These are phyloP conservation scores for Illadopsis cleaveri DNA, from an alignment of 2,113 vertebrate species.

Conservation along the genomic window DNA sequence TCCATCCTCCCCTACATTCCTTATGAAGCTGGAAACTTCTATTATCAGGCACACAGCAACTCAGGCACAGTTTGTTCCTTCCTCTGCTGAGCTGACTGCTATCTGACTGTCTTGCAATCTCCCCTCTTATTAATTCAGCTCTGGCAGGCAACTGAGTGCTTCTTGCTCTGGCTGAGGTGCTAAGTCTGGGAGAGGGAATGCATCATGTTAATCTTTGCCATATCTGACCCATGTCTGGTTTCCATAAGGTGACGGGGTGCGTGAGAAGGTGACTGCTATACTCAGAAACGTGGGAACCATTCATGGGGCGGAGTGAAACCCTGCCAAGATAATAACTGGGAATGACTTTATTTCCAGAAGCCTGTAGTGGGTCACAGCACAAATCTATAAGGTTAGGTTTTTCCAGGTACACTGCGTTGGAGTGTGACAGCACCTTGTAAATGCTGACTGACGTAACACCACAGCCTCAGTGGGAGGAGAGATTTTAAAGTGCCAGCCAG, in stretches of 20 bases:
- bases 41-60: neutral
- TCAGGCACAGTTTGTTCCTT: neutral
- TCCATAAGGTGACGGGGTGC: neutral
- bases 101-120: neutral
- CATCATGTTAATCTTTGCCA: accelerated
- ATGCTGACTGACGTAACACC: neutral
- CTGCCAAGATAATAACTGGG: neutral
- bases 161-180: neutral
- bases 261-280: neutral
- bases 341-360: neutral
- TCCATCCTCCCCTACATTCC: neutral
- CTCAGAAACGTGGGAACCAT: neutral
- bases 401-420: accelerated
- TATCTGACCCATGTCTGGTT: neutral
- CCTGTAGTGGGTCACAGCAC: neutral
- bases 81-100: neutral
- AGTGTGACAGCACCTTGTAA: neutral
- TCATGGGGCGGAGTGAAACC: neutral
- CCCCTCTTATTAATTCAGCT: neutral
- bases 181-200: neutral
- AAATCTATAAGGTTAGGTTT: neutral
- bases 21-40: neutral
- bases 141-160: neutral
- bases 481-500: neutral
- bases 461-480: neutral